Percentiles rank a stretch among this genome's conserved stretches.
Evolutionary conservation across 2,113 vertebrate species (phyloP).

Genomic region (Misgurnus mizolepis): DNA sequence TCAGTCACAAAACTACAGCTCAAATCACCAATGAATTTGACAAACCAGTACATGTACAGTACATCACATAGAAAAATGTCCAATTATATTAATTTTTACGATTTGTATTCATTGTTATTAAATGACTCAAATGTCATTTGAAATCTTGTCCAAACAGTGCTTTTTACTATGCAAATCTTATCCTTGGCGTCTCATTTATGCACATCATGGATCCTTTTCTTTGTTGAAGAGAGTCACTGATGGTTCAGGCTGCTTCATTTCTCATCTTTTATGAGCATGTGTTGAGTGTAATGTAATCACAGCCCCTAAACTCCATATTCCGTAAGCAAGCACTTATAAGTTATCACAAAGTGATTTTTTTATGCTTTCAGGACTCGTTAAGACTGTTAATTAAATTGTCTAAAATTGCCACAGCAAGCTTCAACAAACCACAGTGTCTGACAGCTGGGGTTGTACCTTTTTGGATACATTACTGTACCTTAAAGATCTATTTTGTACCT

Average conservation of each 20-base stretch:
- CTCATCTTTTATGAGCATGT: conserved; percentile 19
- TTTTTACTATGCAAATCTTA: no score
- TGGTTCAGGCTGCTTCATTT: neutral
- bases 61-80: no score
- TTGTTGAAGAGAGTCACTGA: conserved; percentile 3
- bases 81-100: no score
- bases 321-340: neutral
- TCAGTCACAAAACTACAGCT: neutral
- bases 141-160: no score
- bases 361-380: conserved; percentile 12
- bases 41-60: no score
- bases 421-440: neutral
- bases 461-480: no score
- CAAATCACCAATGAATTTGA: neutral
- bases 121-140: no score
- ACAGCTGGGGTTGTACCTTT: no score
- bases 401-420: neutral
- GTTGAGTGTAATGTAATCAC: neutral
- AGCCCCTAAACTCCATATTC: neutral
- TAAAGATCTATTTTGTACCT: no score
- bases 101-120: no score
- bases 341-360: conserved; percentile 1
- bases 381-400: conserved; percentile 1
- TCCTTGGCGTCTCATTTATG: no score
- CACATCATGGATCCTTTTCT: neutral